A percentile compares a stretch with the other conserved stretches of the same genome.
phyloP scores from a whole-genome alignment of 2,113 vertebrate genomes.

The Amia ocellicauda region DNA sequence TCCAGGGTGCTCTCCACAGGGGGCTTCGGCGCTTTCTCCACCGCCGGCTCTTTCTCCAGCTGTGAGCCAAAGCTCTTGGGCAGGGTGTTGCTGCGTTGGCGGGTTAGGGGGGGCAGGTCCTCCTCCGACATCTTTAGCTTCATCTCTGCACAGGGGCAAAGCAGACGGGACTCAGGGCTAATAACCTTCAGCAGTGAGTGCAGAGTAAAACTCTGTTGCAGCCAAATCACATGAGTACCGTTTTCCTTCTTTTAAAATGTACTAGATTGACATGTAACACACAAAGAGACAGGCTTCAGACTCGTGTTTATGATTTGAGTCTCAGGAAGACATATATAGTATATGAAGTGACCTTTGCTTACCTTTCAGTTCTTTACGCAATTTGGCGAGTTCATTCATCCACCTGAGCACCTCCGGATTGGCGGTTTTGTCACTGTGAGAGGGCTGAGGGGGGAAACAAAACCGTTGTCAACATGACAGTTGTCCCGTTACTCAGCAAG shows the following conservation, averaged over 20 bases:
- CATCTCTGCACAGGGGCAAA: slow-evolving; percentile 61
- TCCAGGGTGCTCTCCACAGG: slow-evolving; percentile 83
- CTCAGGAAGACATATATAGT: too few relatives aligned
- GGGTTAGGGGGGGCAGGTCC: slow-evolving; percentile 78
- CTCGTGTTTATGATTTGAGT: too few relatives aligned
- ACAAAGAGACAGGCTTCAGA: too few relatives aligned
- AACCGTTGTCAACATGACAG: slow-evolving; percentile 15
- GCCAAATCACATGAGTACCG: neutral
- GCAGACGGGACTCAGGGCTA: neutral
- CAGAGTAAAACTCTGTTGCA: neutral
- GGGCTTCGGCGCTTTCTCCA: slow-evolving; percentile 79
- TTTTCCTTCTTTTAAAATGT: too few relatives aligned
- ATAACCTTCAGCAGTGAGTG: neutral
- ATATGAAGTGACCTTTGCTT: slow-evolving; percentile 18
- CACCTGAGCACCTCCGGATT: slow-evolving; percentile 92
- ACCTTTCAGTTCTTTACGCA: slow-evolving; percentile 96
- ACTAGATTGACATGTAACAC: too few relatives aligned
- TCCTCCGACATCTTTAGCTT: slow-evolving; percentile 90
- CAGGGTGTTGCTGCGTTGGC: slow-evolving; percentile 94
- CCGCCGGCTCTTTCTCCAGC: slow-evolving; percentile 80
- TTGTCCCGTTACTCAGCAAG: neutral
- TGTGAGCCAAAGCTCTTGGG: slow-evolving; percentile 97
- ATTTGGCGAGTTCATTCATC: slow-evolving; percentile 90
- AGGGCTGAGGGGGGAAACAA: slow-evolving; percentile 70
- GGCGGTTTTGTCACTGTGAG: slow-evolving; percentile 89